Evolutionary conservation across 2,113 vertebrate species (phyloP).

Genomic region (Hypanus sabinus): DNA sequence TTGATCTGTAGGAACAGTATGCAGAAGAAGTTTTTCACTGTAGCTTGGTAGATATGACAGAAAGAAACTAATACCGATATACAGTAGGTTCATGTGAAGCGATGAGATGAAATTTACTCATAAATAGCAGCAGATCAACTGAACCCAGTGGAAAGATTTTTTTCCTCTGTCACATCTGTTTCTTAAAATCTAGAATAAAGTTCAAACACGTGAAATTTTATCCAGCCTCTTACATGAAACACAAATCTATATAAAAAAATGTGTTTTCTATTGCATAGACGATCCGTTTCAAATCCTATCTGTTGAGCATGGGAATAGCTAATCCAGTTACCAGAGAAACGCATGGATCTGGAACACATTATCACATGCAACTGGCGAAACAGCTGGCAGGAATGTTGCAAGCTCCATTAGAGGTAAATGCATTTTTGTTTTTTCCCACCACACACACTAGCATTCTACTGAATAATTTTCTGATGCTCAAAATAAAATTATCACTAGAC

Average conservation of each 20-base stretch:
- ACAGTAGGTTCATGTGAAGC: background rate
- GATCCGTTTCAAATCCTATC: constrained; percentile 91
- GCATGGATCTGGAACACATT: constrained; percentile 84
- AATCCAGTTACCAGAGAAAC: constrained; percentile 93
- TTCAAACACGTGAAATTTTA: background rate
- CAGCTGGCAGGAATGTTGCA: constrained; percentile 85
- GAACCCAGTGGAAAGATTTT: too few species aligned
- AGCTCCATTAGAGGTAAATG: constrained; percentile 75
- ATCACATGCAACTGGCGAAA: constrained; percentile 89
- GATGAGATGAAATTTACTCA: background rate
- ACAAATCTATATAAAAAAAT: background rate
- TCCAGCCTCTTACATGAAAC: too few species aligned
- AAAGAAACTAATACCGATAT: too few species aligned
- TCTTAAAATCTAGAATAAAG: too few species aligned
- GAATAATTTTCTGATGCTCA: background rate
- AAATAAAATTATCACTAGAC: background rate
- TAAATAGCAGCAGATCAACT: background rate
- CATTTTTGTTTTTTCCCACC: too few species aligned
- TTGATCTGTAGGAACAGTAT: too few species aligned
- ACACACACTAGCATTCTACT: background rate
- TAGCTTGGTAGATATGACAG: too few species aligned
- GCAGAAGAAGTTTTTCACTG: too few species aligned
- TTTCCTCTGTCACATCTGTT: too few species aligned
- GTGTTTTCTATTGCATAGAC: constrained; percentile 59
- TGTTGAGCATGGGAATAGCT: constrained; percentile 95